Evolutionary conservation across 1,140 invertebrate species (phyloP), one percentile per base, ranked within the genome.

Genomic region (Lordiphosa stackelbergi): DNA sequence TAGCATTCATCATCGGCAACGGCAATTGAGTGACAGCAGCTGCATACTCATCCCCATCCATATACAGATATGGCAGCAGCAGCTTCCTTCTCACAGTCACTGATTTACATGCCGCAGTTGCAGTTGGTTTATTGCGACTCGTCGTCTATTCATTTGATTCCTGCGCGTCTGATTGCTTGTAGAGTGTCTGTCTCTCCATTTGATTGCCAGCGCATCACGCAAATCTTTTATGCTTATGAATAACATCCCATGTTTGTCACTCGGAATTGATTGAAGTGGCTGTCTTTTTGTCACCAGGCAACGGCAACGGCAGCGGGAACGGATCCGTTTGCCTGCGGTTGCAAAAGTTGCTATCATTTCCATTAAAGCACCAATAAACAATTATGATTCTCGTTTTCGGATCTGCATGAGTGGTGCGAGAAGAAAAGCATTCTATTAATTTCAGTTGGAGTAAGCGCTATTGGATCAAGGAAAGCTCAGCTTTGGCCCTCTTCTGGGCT

Each of bases 221-320:
- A 71, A 79, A 71, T 81, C 71, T 66, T 70, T 72, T 75, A 68
- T 69, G 77, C 77, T 83, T 83, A 81, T 81, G 75, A 81, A 81
- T 83, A 81, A 45, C 41, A 37, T 24, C 38, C 40, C 45, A 37
- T 35, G 63, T 59, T 75, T 83, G 68, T 83, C 71, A 68, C 53
- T 49, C 48, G 40, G 38, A 48, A 63, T 63, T 79, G 71, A 79
- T 71, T 61, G 63, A 62, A 83, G 47, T 54, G 53, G 10, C 56
- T 70, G 62, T 66, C 52, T 19, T 47, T 54, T 28, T 31, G 9
- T 35, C 28, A 34, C 38, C 47, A 49, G 31, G 31, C 35, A 48
- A 12, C 34, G 31, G 31, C 35, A 48, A 12, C 34, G 11, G 28
- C 38, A 22, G 16, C 19, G 8, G 2, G 7, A 10, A 5, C n/a